These are phyloP conservation scores for Arvicanthis niloticus DNA, from an alignment of 2,113 vertebrate genomes.

Conservation along the genomic window DNA sequence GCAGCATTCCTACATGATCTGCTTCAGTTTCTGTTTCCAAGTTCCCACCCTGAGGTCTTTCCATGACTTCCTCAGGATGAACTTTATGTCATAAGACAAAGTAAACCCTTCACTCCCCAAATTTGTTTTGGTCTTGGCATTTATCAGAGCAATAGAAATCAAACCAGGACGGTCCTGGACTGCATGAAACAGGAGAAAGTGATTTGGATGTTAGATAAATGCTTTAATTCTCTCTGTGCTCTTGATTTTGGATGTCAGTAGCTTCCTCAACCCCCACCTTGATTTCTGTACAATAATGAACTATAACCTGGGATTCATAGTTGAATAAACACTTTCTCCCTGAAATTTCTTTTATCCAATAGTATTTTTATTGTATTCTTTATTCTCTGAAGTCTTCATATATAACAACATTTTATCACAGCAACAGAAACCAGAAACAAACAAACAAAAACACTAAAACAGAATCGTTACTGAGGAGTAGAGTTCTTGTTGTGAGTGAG, in stretches of 20 bases:
- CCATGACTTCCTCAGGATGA: background rate
- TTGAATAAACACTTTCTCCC: background rate
- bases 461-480: background rate
- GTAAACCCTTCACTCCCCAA: background rate
- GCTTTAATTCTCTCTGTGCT: background rate
- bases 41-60: background rate
- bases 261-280: background rate
- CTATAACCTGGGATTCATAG: background rate
- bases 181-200: background rate
- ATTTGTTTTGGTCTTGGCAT: background rate
- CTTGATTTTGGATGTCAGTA: background rate
- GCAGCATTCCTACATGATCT: background rate
- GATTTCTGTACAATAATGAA: background rate
- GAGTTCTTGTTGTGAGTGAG: background rate
- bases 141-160: background rate
- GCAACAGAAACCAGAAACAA: background rate
- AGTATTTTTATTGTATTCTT: background rate
- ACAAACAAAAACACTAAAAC: background rate
- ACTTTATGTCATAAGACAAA: background rate
- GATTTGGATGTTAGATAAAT: background rate
- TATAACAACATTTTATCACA: background rate
- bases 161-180: background rate
- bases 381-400: background rate
- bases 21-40: background rate
- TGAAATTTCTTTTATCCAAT: background rate